Percentiles rank a stretch among this genome's conserved stretches.
Evolutionary conservation across 2,113 vertebrate species (phyloP).

Genomic region (Solea senegalensis): DNA sequence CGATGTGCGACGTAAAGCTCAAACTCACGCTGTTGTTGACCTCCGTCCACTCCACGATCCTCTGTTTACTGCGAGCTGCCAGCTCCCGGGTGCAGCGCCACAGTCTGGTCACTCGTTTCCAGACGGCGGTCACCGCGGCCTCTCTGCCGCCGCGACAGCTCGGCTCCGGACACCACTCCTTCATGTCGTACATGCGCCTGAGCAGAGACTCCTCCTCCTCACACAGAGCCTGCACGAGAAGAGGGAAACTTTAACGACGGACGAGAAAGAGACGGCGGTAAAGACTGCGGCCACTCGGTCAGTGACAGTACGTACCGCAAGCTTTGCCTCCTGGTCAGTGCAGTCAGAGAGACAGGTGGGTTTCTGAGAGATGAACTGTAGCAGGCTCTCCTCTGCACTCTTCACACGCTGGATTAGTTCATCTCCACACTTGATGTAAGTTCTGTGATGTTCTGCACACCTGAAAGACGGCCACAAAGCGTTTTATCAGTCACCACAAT

Average conservation of each 20-base stretch:
- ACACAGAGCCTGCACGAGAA: conserved; percentile 66
- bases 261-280: background rate
- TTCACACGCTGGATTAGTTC: conserved; percentile 76
- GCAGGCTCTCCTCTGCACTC: conserved; percentile 73
- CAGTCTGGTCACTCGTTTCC: conserved; percentile 79
- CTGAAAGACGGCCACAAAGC: conserved; percentile 70
- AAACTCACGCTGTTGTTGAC: conserved; percentile 83
- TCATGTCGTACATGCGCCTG: conserved; percentile 56
- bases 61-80: conserved; percentile 77
- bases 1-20: background rate
- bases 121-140: conserved; percentile 59
- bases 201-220: conserved; percentile 55
- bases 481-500: no score
- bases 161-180: conserved; percentile 76
- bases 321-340: conserved; percentile 77
- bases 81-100: conserved; percentile 73
- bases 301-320: conserved; percentile 64
- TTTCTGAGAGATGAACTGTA: conserved; percentile 65
- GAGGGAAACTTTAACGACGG: background rate
- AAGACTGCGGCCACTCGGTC: background rate
- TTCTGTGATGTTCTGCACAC: conserved; percentile 81
- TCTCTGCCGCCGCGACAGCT: conserved; percentile 69
- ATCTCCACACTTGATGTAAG: conserved; percentile 73
- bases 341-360: conserved; percentile 85
- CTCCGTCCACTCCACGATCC: conserved; percentile 85